A percentile compares a stretch with the other conserved stretches of the same genome.
phyloP scores from a whole-genome alignment of 2,888 invertebrate species.

The Gortyna flavago region DNA sequence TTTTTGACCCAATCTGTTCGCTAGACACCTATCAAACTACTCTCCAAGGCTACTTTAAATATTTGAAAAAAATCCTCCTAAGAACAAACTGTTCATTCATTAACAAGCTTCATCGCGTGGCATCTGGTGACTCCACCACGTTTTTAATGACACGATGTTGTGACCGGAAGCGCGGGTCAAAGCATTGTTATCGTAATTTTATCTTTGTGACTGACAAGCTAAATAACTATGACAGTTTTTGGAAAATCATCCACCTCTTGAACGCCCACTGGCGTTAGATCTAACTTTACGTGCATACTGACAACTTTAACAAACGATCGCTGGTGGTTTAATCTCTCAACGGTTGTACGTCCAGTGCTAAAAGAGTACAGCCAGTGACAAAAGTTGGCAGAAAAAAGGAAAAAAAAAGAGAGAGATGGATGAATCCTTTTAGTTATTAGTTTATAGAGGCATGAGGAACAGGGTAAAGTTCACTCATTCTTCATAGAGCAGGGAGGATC shows the following conservation, averaged over 20 bases:
- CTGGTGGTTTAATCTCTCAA: conserved; percentile 13
- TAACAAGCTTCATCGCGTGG: neutral
- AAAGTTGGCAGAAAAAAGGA: neutral
- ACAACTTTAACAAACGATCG: conserved; percentile 23
- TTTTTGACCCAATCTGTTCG: neutral
- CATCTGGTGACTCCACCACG: conserved; percentile 27
- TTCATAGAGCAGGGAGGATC: neutral
- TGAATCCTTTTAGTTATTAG: neutral
- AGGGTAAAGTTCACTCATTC: neutral
- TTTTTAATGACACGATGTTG: conserved; percentile 16
- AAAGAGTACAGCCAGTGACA: conserved; percentile 24
- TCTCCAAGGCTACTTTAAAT: neutral
- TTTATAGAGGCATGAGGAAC: neutral
- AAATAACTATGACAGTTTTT: conserved; percentile 23
- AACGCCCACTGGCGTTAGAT: neutral
- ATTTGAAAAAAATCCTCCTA: neutral
- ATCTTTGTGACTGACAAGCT: conserved; percentile 26
- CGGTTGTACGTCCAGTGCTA: neutral
- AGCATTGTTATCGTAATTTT: conserved; percentile 23
- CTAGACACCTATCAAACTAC: neutral
- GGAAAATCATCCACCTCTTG: conserved; percentile 3
- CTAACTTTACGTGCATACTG: neutral
- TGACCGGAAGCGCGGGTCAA: neutral
- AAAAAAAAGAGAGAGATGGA: neutral
- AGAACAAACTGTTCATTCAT: neutral